These are phyloP conservation scores for Nemoura dubitans DNA, from an alignment of 2,888 invertebrate genomes.

Conservation along the genomic window DNA sequence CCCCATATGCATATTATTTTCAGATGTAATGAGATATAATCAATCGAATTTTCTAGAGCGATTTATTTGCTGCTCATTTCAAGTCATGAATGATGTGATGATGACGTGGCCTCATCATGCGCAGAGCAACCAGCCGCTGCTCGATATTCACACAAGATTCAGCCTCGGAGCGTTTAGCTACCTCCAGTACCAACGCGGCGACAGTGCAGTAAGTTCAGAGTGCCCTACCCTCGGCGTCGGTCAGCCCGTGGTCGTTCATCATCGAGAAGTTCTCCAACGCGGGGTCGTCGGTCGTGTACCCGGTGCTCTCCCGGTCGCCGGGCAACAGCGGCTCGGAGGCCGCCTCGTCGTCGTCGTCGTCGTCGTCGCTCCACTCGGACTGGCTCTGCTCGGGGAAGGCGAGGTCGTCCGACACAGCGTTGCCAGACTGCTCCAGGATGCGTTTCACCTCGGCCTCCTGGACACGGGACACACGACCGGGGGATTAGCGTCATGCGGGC, in stretches of 20 bases:
- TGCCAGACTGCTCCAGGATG: conserved; percentile 58
- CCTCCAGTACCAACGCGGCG: too few relatives aligned
- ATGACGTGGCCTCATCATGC: not conserved
- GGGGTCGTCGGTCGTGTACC: conserved; percentile 88
- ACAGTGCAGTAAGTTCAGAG: too few relatives aligned
- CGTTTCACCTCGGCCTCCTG: conserved; percentile 64
- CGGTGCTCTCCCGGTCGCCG: conserved; percentile 71
- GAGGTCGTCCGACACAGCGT: conserved; percentile 41
- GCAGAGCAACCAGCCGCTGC: not conserved
- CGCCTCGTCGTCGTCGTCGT: conserved; percentile 70
- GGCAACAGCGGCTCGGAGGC: conserved; percentile 68
- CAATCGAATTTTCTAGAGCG: not conserved
- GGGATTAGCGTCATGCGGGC: not conserved
- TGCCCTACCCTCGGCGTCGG: conserved; percentile 82
- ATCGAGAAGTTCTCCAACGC: conserved; percentile 86
- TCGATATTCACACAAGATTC: not conserved
- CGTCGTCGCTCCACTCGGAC: conserved; percentile 83
- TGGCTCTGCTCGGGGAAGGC: conserved; percentile 65
- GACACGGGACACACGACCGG: conserved; percentile 22
- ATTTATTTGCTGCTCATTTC: not conserved
- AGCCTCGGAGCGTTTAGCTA: not conserved
- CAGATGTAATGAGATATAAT: not conserved
- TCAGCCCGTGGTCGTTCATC: conserved; percentile 85
- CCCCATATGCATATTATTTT: not conserved
- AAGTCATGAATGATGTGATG: not conserved